A percentile compares a stretch with the other conserved stretches of the same genome.
Conservation (phyloP, 2,888 invertebrate species). For the Cheilosia scutellata region DNA sequence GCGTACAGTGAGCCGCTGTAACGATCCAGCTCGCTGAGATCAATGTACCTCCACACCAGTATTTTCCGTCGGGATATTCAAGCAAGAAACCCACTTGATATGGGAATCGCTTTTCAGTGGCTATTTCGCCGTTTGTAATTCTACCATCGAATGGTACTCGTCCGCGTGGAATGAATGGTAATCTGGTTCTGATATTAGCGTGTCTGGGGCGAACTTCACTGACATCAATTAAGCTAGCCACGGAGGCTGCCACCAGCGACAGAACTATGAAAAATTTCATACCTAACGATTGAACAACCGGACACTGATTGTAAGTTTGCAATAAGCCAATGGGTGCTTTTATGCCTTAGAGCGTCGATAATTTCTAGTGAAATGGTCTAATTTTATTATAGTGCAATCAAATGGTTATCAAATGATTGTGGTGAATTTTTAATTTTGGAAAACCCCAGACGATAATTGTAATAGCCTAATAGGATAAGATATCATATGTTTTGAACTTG, state of each 20-base stretch:
- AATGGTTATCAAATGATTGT: no score
- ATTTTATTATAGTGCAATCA: constrained; percentile 3
- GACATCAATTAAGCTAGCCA: constrained; percentile 8
- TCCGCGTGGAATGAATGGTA: constrained; percentile 5
- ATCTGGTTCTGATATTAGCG: not conserved
- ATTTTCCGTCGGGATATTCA: constrained; percentile 63
- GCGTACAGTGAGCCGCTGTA: constrained; percentile 82
- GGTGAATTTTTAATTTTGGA: no score
- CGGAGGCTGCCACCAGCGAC: constrained; percentile 12
- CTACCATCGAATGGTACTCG: constrained; percentile 75
- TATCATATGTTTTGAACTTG: no score
- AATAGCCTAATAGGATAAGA: no score
- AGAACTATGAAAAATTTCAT: constrained; percentile 32
- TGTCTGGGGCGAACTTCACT: constrained; percentile 7
- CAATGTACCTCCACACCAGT: constrained; percentile 82
- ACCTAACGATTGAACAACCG: not conserved
- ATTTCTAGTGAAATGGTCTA: not conserved
- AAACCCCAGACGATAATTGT: no score
- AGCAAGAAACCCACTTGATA: constrained; percentile 80
- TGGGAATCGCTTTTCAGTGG: constrained; percentile 79
- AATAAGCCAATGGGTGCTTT: not conserved
- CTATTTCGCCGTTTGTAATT: constrained; percentile 79
- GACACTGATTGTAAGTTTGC: not conserved
- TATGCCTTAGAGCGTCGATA: constrained; percentile 7
- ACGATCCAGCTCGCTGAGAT: constrained; percentile 79